Percentiles rank a stretch among this genome's conserved stretches.
Evolutionary conservation across 2,888 invertebrate species (phyloP).

Genomic region (Anagyrus pseudococci): DNA sequence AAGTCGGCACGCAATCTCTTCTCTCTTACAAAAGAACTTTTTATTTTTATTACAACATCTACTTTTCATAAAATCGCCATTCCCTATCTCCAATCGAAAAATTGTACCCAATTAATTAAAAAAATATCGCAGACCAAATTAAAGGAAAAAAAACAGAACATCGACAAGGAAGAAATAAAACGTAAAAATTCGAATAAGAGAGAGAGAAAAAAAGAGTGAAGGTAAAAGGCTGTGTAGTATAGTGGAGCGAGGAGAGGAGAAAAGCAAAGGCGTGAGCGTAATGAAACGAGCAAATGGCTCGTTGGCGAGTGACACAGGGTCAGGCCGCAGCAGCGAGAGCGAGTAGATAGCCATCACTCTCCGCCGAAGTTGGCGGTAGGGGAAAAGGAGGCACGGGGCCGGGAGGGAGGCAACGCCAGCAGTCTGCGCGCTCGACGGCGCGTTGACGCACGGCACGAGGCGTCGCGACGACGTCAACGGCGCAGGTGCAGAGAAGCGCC

Average conservation of each 20-base stretch:
- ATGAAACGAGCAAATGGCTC: constrained; percentile 43
- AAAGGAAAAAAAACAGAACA: no score
- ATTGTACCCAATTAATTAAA: no score
- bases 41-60: no score
- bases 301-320: constrained; percentile 37
- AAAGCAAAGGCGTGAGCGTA: constrained; percentile 35
- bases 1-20: no score
- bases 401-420: constrained; percentile 37
- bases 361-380: constrained; percentile 23
- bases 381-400: constrained; percentile 23
- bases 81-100: no score
- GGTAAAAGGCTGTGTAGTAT: constrained; percentile 35
- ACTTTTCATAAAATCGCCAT: no score
- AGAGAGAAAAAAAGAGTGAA: constrained; percentile 22
- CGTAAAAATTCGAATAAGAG: background rate
- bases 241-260: background rate
- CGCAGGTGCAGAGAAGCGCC: constrained; percentile 33
- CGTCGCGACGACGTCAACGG: background rate
- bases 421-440: constrained; percentile 40
- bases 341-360: constrained; percentile 26
- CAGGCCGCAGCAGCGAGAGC: constrained; percentile 3
- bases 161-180: background rate
- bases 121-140: no score
- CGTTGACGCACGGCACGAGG: constrained; percentile 29
- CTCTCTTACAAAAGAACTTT: no score